A percentile compares a stretch with the other conserved stretches of the same genome.
These are phyloP conservation scores for Ectobius pallidus DNA, from an alignment of 2,888 invertebrate species.

Conservation along the genomic window DNA sequence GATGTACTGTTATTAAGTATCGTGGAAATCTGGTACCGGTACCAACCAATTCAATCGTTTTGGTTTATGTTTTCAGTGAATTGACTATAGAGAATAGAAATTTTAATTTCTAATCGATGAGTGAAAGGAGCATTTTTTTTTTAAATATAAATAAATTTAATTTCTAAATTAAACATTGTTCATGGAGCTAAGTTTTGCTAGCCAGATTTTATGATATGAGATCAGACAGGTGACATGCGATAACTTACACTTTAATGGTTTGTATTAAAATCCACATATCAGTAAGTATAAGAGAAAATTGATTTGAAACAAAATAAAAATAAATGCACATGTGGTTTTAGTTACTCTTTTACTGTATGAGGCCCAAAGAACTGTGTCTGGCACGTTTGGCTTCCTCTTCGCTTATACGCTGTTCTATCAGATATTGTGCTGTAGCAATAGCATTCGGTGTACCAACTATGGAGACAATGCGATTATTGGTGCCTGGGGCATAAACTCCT, in stretches of 20 bases:
- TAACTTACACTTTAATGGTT: too few species aligned
- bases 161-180: neutral
- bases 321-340: conserved; percentile 36
- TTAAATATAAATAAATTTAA: neutral
- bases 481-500: conserved; percentile 96
- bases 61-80: too few species aligned
- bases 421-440: conserved; percentile 90
- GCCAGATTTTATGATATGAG: neutral
- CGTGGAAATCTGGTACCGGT: too few species aligned
- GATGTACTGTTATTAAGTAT: too few species aligned
- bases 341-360: conserved; percentile 23
- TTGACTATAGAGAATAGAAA: too few species aligned
- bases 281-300: too few species aligned
- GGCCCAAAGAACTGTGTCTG: conserved; percentile 66
- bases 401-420: conserved; percentile 95
- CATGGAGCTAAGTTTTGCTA: neutral
- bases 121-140: neutral
- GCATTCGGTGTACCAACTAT: conserved; percentile 89
- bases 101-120: neutral
- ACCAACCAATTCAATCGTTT: too few species aligned
- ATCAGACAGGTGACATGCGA: neutral
- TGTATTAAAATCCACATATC: neutral
- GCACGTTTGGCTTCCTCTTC: conserved; percentile 96
- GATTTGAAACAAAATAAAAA: neutral
- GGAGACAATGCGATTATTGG: conserved; percentile 95